A percentile compares a stretch with the other conserved stretches of the same genome.
phyloP scores from a whole-genome alignment of 2,888 invertebrate species.

The Trichopoda pennipes region DNA sequence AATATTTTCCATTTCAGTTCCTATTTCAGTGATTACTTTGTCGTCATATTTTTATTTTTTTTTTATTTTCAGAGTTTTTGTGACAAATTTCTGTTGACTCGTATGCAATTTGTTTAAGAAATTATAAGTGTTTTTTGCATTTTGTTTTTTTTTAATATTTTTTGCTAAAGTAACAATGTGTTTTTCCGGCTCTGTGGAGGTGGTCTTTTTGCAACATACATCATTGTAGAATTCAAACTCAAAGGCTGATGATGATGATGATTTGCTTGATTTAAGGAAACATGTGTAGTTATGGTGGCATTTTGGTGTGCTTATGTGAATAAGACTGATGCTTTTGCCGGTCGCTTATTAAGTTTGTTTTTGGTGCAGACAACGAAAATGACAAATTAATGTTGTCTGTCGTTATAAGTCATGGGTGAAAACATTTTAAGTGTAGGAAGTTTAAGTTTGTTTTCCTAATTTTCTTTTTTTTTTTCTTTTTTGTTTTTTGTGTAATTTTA shows the following conservation, averaged over 20 bases:
- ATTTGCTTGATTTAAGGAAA: slow-evolving; percentile 68
- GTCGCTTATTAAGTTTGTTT: slow-evolving; percentile 20
- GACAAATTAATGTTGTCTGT: slow-evolving; percentile 70
- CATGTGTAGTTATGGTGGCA: slow-evolving; percentile 61
- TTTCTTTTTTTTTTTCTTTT: background rate
- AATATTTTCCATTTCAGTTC: slow-evolving; percentile 53
- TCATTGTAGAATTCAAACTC: slow-evolving; percentile 38
- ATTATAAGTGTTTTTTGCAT: slow-evolving; percentile 55
- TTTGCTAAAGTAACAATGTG: slow-evolving; percentile 38
- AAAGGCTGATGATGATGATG: slow-evolving; percentile 65
- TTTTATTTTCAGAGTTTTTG: slow-evolving; percentile 23
- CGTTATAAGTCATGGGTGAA: slow-evolving; percentile 67
- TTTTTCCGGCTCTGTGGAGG: slow-evolving; percentile 63
- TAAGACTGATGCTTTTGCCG: slow-evolving; percentile 35
- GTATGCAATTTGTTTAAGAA: slow-evolving; percentile 68
- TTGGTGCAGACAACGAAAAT: slow-evolving; percentile 59
- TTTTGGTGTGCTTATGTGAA: slow-evolving; percentile 4
- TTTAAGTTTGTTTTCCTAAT: too few relatives aligned
- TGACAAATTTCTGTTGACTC: slow-evolving; percentile 72
- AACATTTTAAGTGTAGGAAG: slow-evolving; percentile 67
- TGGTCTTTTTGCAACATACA: slow-evolving; percentile 60
- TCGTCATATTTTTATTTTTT: slow-evolving; percentile 49
- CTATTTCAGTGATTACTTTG: slow-evolving; percentile 52
- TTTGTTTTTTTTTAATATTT: background rate
- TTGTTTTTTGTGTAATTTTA: background rate